These are phyloP conservation scores for Toxostoma redivivum DNA, from an alignment of 2,113 vertebrate genomes.

Conservation along the genomic window DNA sequence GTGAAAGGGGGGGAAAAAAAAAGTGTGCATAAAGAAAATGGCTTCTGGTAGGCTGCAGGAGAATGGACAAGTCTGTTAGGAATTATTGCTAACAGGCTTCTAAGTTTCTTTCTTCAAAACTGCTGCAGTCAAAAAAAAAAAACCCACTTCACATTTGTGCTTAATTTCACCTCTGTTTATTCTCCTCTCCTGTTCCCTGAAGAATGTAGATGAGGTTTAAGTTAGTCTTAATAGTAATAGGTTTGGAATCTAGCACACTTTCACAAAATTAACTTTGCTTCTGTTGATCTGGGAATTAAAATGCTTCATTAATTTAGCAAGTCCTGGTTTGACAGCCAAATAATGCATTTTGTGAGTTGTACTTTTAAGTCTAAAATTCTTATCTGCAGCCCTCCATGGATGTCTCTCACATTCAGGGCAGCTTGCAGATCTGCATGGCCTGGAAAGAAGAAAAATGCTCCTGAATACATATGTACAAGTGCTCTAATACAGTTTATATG, in stretches of 20 bases:
- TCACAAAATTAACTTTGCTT: slow-evolving; percentile 67
- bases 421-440: not conserved
- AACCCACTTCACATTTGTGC: slow-evolving; percentile 30
- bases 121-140: slow-evolving; percentile 18
- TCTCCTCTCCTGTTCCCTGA: slow-evolving; percentile 57
- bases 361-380: slow-evolving; percentile 44
- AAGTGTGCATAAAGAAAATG: not conserved
- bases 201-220: slow-evolving; percentile 68
- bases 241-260: slow-evolving; percentile 65
- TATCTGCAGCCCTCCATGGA: not conserved
- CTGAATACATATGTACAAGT: fast-evolving
- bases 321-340: slow-evolving; percentile 68
- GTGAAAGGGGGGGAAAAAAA: not conserved
- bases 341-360: slow-evolving; percentile 57
- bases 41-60: not conserved
- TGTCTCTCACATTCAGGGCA: not conserved
- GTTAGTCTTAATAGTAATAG: slow-evolving; percentile 65
- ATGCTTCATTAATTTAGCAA: slow-evolving; percentile 68
- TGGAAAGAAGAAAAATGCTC: not conserved
- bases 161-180: slow-evolving; percentile 67
- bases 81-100: not conserved
- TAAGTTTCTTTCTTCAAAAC: slow-evolving; percentile 49
- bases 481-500: not conserved
- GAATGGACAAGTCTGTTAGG: slow-evolving; percentile 10
- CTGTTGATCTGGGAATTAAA: slow-evolving; percentile 68